These are phyloP conservation scores for Heterotilapia buettikoferi DNA, from an alignment of 2,113 vertebrate genomes.

Conservation along the genomic window DNA sequence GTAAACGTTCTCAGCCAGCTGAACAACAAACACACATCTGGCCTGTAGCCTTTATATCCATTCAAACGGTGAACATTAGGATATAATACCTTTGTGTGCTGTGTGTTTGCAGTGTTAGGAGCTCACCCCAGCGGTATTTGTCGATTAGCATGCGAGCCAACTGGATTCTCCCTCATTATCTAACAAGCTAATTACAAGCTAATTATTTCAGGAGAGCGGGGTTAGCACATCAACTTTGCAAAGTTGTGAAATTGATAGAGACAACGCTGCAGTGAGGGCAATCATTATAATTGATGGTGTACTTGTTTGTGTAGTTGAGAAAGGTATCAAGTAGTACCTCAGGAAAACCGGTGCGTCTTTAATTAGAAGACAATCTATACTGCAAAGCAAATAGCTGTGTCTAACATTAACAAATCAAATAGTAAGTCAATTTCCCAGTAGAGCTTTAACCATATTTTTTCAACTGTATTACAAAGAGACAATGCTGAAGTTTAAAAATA, in stretches of 20 bases:
- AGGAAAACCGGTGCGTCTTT: neutral
- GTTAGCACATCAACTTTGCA: neutral
- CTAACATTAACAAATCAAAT: neutral
- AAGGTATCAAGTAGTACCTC: neutral
- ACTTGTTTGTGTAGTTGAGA: neutral
- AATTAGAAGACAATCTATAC: conserved; percentile 3
- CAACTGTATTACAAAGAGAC: neutral
- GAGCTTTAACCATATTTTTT: neutral
- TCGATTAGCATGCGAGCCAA: conserved; percentile 25
- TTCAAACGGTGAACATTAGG: neutral
- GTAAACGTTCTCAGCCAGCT: neutral
- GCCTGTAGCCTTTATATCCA: neutral
- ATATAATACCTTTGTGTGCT: neutral
- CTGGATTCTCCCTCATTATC: conserved; percentile 33
- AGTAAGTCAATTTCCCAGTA: neutral
- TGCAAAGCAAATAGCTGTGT: neutral
- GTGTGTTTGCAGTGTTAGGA: neutral
- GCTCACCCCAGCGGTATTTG: conserved; percentile 11
- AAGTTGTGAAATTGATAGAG: conserved; percentile 35
- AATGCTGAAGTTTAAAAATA: neutral
- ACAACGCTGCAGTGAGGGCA: neutral
- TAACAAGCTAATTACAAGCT: conserved; percentile 35
- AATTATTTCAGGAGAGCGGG: conserved; percentile 23
- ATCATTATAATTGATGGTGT: neutral
- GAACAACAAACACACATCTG: neutral